Evolutionary conservation across 2,797 vertebrate genomes (phyloP).

Genomic region (Hylomyscus alleni): DNA sequence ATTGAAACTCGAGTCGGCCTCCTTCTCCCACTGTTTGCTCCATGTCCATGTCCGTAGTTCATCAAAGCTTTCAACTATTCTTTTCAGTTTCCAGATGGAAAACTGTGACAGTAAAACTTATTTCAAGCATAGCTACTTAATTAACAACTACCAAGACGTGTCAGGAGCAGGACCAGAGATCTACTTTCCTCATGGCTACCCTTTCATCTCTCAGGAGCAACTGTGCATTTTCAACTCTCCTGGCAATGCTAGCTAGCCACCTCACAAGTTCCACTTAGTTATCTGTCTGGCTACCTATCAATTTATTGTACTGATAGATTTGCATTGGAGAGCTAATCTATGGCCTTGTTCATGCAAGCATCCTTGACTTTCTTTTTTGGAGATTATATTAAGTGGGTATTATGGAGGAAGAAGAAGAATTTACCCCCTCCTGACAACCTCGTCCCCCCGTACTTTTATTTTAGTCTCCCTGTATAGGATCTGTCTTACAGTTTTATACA

Average conservation of each 20-base stretch:
- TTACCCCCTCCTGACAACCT: not conserved
- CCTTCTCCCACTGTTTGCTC: not conserved
- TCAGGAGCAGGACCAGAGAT: not conserved
- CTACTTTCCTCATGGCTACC: not conserved
- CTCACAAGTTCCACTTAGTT: not conserved
- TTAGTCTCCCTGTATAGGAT: not conserved
- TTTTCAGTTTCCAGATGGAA: conserved; percentile 38
- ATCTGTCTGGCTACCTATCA: not conserved
- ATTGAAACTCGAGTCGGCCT: not conserved
- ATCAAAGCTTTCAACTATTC: not conserved
- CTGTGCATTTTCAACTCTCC: not conserved
- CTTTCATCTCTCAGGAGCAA: not conserved
- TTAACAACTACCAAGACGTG: not conserved
- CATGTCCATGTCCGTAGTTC: not conserved
- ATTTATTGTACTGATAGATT: not conserved
- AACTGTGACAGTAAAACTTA: not conserved
- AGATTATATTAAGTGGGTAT: not conserved
- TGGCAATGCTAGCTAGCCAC: not conserved
- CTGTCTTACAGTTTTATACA: not conserved
- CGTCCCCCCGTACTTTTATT: not conserved
- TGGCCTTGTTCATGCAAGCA: not conserved
- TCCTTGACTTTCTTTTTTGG: not conserved
- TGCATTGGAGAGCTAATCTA: not conserved
- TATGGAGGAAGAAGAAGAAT: not conserved
- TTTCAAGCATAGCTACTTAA: not conserved